These are phyloP conservation scores for Bucorvus abyssinicus DNA, from an alignment of 2,797 vertebrate genomes.

Conservation along the genomic window DNA sequence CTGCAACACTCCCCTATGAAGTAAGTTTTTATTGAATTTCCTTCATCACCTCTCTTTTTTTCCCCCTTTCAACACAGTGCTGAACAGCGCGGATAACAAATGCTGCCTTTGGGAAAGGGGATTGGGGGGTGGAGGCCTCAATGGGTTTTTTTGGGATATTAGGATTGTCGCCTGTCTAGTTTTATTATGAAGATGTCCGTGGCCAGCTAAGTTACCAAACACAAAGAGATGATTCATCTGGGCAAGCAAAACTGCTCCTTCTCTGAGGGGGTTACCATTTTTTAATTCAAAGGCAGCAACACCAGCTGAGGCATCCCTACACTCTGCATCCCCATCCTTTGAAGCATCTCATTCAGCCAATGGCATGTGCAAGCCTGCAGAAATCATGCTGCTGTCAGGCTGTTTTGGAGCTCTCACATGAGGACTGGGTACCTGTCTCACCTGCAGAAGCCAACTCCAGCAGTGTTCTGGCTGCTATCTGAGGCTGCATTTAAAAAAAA, in stretches of 20 bases:
- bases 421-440: not conserved
- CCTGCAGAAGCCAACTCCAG: not conserved
- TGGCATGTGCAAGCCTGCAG: not conserved
- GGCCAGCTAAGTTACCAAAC: not conserved
- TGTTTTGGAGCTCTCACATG: not conserved
- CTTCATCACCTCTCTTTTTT: not conserved
- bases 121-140: not conserved
- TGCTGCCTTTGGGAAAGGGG: not conserved
- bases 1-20: not conserved
- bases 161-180: not conserved
- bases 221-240: not conserved
- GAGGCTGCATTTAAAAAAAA: not conserved
- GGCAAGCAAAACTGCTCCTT: not conserved
- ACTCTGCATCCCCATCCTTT: fast-evolving
- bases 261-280: not conserved
- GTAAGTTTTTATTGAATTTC: not conserved
- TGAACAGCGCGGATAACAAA: not conserved
- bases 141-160: not conserved
- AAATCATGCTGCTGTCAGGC: not conserved
- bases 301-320: not conserved
- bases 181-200: not conserved
- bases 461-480: not conserved
- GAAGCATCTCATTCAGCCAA: not conserved
- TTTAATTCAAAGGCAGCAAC: not conserved
- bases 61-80: not conserved